Base-by-base conservation (phyloP, 2,113 vertebrate genomes). In the Pagrus major region DNA sequence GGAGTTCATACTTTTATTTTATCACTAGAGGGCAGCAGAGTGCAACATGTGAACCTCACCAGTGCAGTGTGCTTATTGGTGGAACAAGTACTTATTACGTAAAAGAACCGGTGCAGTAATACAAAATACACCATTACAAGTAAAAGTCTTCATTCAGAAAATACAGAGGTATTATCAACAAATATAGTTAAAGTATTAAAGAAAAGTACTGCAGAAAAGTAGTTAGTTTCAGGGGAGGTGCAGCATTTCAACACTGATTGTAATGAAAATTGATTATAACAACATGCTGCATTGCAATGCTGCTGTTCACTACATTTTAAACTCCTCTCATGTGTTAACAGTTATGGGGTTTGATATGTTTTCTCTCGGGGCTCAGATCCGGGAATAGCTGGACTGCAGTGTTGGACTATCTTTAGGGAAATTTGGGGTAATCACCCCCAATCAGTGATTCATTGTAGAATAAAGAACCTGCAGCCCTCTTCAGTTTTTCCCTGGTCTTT, bases 361-460 rank as follows among this genome's bases (percentile, higher is more conserved):
- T 84, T 35, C 76, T 69, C 47, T 31, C 21, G 54, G 61, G 76
- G 52, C 21, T 12, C 51, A 70, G 59, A 71, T 85, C 63, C 16
- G n/a, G 73, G 55, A 82, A 81, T 37, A 64, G 20, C 70, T 35
- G 27, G 18, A 10, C 15, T 44, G 68, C 35, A n/a, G 18, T 52
- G 73, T 74, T 81, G 23, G 29, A 77, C 44, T 46, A 71, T 44
- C 54, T 61, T 75, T 65, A 76, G 72, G 78, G 75, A 81, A 85
- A 83, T 86, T 75, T 64, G 23, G 71, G 52, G 39, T 84, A 80
- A 84, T 75, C 16, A 47, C 31, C 16, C 41, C 21, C 29, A 69
- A 67, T 73, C 55, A 54, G 64, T 89, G 85, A 91, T 80, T 91
- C 87, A 89, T 58, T 52, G 54, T 51, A 29, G 78, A 79, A 59